Evolutionary conservation across 64 coral and sea anemone species (phyloP).

Genomic region (Stichodactyla mertensii): DNA sequence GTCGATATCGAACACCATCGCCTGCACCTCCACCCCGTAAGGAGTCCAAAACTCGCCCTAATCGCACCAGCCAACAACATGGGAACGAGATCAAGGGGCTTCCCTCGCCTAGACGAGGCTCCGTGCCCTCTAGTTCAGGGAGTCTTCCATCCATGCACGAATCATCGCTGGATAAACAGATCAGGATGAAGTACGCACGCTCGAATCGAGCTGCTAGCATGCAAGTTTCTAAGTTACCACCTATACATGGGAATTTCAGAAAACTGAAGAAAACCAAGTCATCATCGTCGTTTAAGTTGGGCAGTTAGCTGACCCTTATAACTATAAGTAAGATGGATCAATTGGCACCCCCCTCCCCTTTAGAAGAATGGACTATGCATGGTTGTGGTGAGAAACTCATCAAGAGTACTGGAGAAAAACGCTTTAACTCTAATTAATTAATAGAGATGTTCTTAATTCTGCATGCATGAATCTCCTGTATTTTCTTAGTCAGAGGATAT

Average conservation of each 20-base stretch:
- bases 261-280: constrained; percentile 36
- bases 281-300: not conserved
- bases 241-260: not conserved
- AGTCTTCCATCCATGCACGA: constrained; percentile 28
- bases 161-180: constrained; percentile 55
- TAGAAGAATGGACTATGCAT: too few relatives aligned
- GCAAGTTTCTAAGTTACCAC: constrained; percentile 44
- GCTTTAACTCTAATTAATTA: too few relatives aligned
- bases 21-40: constrained; percentile 17
- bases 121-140: constrained; percentile 19
- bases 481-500: too few relatives aligned
- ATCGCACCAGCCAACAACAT: constrained; percentile 10
- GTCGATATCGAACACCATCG: constrained; percentile 32
- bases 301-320: not conserved
- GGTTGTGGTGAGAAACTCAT: too few relatives aligned
- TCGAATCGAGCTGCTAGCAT: constrained; percentile 63
- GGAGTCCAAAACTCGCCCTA: constrained; percentile 13
- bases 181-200: constrained; percentile 43
- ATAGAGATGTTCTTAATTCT: too few relatives aligned
- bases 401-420: too few relatives aligned
- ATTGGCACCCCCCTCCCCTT: too few relatives aligned
- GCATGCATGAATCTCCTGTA: too few relatives aligned
- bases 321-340: too few relatives aligned
- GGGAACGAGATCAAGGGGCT: constrained; percentile 5
- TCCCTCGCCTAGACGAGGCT: constrained; percentile 11